A percentile compares a stretch with the other conserved stretches of the same genome.
Conservation (phyloP, 1,140 invertebrate species). For the Atta colombica region DNA sequence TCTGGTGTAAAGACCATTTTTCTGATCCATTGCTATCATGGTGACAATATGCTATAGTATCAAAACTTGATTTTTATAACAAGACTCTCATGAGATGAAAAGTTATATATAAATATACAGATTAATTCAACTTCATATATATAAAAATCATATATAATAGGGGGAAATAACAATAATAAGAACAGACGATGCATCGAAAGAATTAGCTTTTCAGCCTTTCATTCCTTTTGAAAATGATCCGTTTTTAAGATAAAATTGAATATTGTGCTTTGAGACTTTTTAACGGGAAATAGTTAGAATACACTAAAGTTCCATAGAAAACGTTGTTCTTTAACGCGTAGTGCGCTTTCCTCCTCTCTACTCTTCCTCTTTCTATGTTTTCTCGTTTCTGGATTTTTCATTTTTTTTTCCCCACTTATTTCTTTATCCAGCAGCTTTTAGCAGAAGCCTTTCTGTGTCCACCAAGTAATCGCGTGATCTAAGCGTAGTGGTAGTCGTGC, state of each 20-base stretch:
- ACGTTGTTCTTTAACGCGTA: constrained; percentile 6
- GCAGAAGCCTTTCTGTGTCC: constrained; percentile 83
- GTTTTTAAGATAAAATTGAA: constrained; percentile 24
- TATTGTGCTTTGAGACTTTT: constrained; percentile 47
- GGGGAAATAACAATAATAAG: not conserved
- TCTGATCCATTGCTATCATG: not conserved
- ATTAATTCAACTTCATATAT: not conserved
- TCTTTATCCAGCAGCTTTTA: constrained; percentile 76
- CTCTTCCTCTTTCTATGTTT: not conserved
- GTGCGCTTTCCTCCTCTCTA: not conserved
- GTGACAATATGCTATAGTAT: not conserved
- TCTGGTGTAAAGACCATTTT: constrained; percentile 16
- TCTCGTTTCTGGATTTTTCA: constrained; percentile 25
- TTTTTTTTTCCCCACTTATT: constrained; percentile 61
- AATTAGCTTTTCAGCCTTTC: constrained; percentile 29
- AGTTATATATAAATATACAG: not conserved
- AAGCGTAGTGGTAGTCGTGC: constrained; percentile 69
- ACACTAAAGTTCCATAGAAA: constrained; percentile 25
- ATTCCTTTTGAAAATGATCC: not conserved
- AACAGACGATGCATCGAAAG: not conserved
- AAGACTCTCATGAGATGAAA: not conserved
- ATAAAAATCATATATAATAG: not conserved
- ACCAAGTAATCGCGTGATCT: constrained; percentile 82
- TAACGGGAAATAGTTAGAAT: constrained; percentile 44
- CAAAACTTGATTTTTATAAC: constrained; percentile 11